Percentiles rank a stretch among this genome's conserved stretches.
These are phyloP conservation scores for Belgica antarctica DNA, from an alignment of 2,888 invertebrate species.

Conservation along the genomic window DNA sequence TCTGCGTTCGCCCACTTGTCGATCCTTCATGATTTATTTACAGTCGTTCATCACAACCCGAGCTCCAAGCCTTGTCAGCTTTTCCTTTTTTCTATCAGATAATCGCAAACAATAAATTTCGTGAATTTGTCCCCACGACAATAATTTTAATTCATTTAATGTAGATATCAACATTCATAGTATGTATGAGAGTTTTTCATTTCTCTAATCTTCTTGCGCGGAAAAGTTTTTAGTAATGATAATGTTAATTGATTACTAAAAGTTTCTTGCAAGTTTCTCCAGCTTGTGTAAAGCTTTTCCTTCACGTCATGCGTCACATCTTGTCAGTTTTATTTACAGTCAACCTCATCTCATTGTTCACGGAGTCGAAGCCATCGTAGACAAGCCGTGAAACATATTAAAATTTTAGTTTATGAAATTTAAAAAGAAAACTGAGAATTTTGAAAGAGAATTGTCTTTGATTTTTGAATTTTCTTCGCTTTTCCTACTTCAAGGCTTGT, in stretches of 20 bases:
- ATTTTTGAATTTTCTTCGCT: background rate
- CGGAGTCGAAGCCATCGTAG: background rate
- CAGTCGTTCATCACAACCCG: background rate
- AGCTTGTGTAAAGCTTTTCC: background rate
- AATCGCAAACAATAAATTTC: slow-evolving; percentile 16
- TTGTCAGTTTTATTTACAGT: background rate
- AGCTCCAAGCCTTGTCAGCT: background rate
- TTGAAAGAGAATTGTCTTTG: too few species aligned
- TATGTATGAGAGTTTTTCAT: background rate
- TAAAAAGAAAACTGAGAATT: too few species aligned
- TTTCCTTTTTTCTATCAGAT: background rate
- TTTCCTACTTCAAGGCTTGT: background rate
- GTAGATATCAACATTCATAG: slow-evolving; percentile 27
- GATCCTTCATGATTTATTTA: background rate
- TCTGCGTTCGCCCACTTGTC: background rate
- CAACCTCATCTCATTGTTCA: background rate
- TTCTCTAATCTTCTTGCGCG: too few species aligned
- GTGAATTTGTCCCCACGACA: slow-evolving; percentile 4
- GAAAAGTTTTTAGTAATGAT: slow-evolving; percentile 19
- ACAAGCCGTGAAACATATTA: background rate
- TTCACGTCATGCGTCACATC: background rate
- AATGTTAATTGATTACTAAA: slow-evolving; percentile 2
- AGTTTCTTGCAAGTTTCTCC: background rate
- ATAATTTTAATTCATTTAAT: slow-evolving; percentile 11
- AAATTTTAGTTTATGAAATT: too few species aligned